These are phyloP conservation scores for Invenusta paracnida DNA, from an alignment of 2,888 invertebrate species.

Conservation along the genomic window DNA sequence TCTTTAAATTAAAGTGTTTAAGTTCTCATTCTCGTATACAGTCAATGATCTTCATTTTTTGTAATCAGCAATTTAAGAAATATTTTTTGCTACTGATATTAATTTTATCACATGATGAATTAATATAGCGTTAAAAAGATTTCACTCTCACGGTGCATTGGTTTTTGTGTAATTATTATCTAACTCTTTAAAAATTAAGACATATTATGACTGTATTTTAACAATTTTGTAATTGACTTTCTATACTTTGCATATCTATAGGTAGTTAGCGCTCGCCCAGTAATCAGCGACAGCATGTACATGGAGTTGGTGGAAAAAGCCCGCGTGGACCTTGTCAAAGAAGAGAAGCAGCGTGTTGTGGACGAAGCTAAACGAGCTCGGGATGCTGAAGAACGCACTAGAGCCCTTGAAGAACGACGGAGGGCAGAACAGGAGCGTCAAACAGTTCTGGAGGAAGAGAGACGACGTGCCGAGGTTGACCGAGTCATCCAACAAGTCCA, in stretches of 20 bases:
- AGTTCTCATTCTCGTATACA: too few relatives aligned
- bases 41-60: too few relatives aligned
- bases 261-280: background rate
- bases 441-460: background rate
- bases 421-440: background rate
- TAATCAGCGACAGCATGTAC: background rate
- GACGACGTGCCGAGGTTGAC: background rate
- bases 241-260: background rate
- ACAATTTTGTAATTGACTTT: too few relatives aligned
- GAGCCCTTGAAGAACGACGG: background rate
- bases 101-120: too few relatives aligned
- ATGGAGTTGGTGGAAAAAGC: constrained; percentile 22
- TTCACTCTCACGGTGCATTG: too few relatives aligned
- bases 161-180: too few relatives aligned
- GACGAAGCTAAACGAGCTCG: background rate
- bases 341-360: background rate
- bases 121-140: too few relatives aligned
- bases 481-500: background rate
- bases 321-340: background rate
- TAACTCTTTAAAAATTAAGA: too few relatives aligned
- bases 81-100: too few relatives aligned
- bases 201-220: too few relatives aligned
- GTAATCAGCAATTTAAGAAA: too few relatives aligned
- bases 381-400: background rate
- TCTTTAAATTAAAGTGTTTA: too few relatives aligned